A percentile compares a stretch with the other conserved stretches of the same genome.
Conservation (phyloP, 2,113 vertebrate species). For the Xerus inauris region DNA sequence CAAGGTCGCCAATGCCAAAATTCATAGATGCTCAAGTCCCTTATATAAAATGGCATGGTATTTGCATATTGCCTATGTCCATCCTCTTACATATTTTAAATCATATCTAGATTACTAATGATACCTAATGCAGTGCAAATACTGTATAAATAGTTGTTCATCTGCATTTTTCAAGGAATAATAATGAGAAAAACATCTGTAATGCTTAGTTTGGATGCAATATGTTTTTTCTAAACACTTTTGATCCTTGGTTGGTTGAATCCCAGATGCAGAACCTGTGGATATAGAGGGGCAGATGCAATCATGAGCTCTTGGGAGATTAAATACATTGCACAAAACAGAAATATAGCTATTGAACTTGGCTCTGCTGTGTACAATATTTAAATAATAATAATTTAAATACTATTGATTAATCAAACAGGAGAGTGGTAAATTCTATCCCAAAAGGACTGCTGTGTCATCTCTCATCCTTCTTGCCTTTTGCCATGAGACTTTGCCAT, state of each 20-base stretch:
- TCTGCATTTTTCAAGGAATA: conserved; percentile 9
- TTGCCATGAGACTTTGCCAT: neutral
- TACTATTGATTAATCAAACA: neutral
- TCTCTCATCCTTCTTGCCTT: neutral
- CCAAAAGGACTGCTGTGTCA: neutral
- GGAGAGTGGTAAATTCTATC: neutral
- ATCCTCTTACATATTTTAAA: neutral
- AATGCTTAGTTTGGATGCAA: neutral
- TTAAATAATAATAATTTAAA: conserved; percentile 30
- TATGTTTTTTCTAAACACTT: neutral
- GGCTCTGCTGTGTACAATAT: neutral
- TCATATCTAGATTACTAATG: neutral
- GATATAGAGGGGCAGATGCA: neutral
- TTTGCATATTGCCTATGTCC: neutral
- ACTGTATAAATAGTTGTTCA: neutral
- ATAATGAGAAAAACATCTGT: neutral
- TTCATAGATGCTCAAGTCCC: neutral
- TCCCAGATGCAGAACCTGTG: neutral
- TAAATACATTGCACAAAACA: conserved; percentile 24
- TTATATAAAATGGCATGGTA: neutral
- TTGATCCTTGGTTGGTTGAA: neutral
- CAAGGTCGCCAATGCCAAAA: neutral
- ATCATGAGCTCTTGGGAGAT: neutral
- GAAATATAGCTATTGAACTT: neutral
- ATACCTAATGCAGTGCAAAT: conserved; percentile 10